Percentiles rank a stretch among this genome's conserved stretches.
These are phyloP conservation scores for Patiria miniata DNA, from an alignment of 35 echinoderm and acorn worm genomes.

Conservation along the genomic window DNA sequence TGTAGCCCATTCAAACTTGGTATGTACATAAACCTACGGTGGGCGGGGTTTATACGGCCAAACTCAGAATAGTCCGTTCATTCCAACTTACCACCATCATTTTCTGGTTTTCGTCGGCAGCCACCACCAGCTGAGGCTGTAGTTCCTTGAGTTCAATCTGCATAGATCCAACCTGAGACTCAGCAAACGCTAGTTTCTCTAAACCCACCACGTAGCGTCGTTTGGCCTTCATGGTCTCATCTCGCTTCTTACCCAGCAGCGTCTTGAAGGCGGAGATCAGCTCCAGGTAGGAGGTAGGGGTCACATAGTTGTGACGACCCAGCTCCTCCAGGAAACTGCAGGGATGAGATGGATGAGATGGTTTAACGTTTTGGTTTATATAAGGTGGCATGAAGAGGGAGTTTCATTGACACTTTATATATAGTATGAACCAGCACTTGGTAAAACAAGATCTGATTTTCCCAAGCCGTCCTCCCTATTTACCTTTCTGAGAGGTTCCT, in stretches of 20 bases:
- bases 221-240: slow-evolving; percentile 96
- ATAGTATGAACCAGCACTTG: too few relatives aligned
- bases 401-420: too few relatives aligned
- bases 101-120: slow-evolving; percentile 92
- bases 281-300: slow-evolving; percentile 96
- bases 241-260: slow-evolving; percentile 85
- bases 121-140: slow-evolving; percentile 93
- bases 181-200: slow-evolving; percentile 92
- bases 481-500: slow-evolving; percentile 87
- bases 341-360: background rate
- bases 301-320: slow-evolving; percentile 93
- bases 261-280: slow-evolving; percentile 98
- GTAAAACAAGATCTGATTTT: too few relatives aligned
- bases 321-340: slow-evolving; percentile 81
- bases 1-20: too few relatives aligned
- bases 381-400: too few relatives aligned
- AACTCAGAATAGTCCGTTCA: too few relatives aligned
- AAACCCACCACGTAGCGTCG: slow-evolving; percentile 86
- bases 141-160: slow-evolving; percentile 88
- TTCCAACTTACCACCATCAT: slow-evolving; percentile 91
- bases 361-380: too few relatives aligned
- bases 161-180: slow-evolving; percentile 81
- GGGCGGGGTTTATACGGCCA: too few relatives aligned
- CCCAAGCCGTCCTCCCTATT: background rate
- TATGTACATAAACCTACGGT: too few relatives aligned